These are phyloP conservation scores for Chamaea fasciata DNA, from an alignment of 2,113 vertebrate genomes.

Conservation along the genomic window DNA sequence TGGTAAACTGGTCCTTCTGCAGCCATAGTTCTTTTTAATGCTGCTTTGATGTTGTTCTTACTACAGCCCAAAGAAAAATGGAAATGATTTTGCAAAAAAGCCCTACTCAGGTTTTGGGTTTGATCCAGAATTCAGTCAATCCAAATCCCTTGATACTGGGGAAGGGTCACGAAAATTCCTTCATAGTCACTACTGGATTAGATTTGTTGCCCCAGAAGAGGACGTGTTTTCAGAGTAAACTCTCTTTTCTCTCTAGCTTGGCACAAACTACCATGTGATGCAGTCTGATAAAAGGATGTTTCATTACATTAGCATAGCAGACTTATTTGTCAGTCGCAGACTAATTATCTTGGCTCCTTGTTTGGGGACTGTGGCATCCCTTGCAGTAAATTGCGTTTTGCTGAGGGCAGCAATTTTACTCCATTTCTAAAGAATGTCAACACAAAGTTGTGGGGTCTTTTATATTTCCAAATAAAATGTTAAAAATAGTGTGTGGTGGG, in stretches of 20 bases:
- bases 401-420: slow-evolving; percentile 3
- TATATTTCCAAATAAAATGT: background rate
- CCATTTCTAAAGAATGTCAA: background rate
- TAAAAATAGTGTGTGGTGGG: background rate
- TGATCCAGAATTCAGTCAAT: background rate
- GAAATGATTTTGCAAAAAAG: background rate
- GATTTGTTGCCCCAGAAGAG: background rate
- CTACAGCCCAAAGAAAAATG: background rate
- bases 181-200: background rate
- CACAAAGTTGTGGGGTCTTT: background rate
- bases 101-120: background rate
- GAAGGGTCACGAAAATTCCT: background rate
- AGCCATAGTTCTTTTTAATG: background rate
- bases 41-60: background rate
- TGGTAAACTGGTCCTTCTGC: background rate
- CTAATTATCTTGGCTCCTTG: slow-evolving; percentile 40
- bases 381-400: slow-evolving; percentile 13
- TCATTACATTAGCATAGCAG: slow-evolving; percentile 34
- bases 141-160: background rate
- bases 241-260: background rate
- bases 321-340: slow-evolving; percentile 26
- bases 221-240: background rate
- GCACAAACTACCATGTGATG: background rate
- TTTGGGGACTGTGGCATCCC: background rate
- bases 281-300: slow-evolving; percentile 18